A percentile compares a stretch with the other conserved stretches of the same genome.
Conservation (phyloP, 2,113 vertebrate species). For the Gymnorhina tibicen region DNA sequence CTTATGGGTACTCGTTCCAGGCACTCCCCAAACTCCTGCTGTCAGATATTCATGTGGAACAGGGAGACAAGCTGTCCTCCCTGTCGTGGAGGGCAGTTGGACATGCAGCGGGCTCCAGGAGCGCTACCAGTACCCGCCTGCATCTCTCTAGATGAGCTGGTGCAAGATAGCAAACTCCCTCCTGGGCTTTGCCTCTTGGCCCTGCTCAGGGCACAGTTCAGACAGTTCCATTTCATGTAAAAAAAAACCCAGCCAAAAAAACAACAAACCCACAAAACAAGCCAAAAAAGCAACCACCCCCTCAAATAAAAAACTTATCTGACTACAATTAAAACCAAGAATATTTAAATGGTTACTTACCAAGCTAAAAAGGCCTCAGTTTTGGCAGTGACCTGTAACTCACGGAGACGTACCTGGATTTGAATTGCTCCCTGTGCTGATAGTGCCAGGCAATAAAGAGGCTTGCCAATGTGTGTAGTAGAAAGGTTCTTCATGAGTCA, state of each 20-base stretch:
- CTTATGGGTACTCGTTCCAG: not conserved
- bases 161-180: not conserved
- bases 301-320: not conserved
- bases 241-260: not conserved
- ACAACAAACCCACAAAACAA: not conserved
- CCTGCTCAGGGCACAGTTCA: not conserved
- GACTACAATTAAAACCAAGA: not conserved
- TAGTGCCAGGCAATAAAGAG: not conserved
- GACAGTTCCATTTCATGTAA: not conserved
- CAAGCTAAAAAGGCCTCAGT: not conserved
- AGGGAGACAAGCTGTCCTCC: not conserved
- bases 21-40: not conserved
- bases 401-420: not conserved
- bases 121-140: fast-evolving
- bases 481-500: not conserved
- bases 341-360: not conserved
- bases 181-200: not conserved
- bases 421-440: not conserved
- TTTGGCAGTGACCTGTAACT: not conserved
- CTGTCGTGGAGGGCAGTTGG: not conserved
- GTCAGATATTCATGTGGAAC: not conserved
- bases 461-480: not conserved
- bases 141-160: not conserved
- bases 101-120: not conserved
- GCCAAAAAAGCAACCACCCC: not conserved